Conservation (phyloP, 2,888 invertebrate genomes). For the Tinea semifulvella region DNA sequence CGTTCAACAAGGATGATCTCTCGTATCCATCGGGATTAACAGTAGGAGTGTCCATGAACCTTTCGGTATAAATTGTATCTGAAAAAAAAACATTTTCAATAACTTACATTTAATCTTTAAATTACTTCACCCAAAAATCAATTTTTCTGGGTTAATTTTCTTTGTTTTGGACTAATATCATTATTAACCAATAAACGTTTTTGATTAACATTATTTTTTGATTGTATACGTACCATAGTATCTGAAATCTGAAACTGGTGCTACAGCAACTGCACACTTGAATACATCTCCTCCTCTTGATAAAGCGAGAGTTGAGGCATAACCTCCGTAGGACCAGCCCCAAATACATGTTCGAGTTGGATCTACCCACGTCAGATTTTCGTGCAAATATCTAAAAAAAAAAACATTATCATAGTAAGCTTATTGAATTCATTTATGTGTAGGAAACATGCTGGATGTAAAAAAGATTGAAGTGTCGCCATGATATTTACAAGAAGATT, state of each 20-base stretch:
- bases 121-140: too few relatives aligned
- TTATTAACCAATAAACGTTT: too few relatives aligned
- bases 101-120: neutral
- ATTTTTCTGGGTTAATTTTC: too few relatives aligned
- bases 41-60: conserved; percentile 91
- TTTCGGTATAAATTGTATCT: conserved; percentile 98
- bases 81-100: conserved; percentile 20
- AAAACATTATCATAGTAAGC: conserved; percentile 14
- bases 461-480: too few relatives aligned
- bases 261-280: conserved; percentile 94
- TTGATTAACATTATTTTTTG: too few relatives aligned
- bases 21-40: conserved; percentile 80
- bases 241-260: conserved; percentile 96
- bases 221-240: conserved; percentile 82
- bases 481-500: too few relatives aligned
- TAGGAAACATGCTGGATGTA: too few relatives aligned
- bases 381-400: conserved; percentile 68
- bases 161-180: too few relatives aligned
- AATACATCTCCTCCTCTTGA: conserved; percentile 83
- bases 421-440: too few relatives aligned
- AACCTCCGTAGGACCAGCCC: conserved; percentile 69
- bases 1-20: conserved; percentile 78
- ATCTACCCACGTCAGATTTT: conserved; percentile 78
- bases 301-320: conserved; percentile 87
- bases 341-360: conserved; percentile 65